A percentile compares a stretch with the other conserved stretches of the same genome.
Evolutionary conservation across 2,888 invertebrate genomes (phyloP).

Genomic region (Linnaemya vulpina): DNA sequence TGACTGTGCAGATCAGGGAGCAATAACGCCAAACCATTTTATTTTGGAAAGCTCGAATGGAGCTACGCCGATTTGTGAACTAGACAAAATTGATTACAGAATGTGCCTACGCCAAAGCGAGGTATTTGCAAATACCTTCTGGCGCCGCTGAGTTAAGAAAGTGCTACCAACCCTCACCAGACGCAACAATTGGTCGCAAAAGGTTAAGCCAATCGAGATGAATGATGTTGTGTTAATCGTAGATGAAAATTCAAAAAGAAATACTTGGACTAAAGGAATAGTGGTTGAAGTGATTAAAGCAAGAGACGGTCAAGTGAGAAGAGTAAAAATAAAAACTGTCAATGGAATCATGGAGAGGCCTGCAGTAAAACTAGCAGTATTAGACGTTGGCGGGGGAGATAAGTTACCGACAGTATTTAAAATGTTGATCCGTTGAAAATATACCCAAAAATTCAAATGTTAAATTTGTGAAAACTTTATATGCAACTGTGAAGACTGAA

Average conservation of each 20-base stretch:
- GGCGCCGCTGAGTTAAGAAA: conserved; percentile 21
- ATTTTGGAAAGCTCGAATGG: conserved; percentile 44
- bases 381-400: not conserved
- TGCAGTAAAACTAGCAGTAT: not conserved
- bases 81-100: conserved; percentile 9
- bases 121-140: conserved; percentile 33
- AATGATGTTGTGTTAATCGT: not conserved
- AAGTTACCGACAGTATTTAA: too few species aligned
- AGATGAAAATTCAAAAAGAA: not conserved
- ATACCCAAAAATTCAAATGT: too few species aligned
- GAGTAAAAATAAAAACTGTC: not conserved
- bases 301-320: not conserved
- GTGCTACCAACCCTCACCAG: too few species aligned
- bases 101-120: conserved; percentile 34
- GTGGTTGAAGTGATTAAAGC: not conserved
- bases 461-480: too few species aligned
- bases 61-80: conserved; percentile 6
- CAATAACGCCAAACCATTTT: conserved; percentile 51
- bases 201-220: not conserved
- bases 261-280: not conserved
- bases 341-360: not conserved
- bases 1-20: conserved; percentile 13
- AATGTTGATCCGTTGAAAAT: too few species aligned
- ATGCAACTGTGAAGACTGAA: too few species aligned
- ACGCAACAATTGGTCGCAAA: not conserved